Percentiles rank a stretch among this genome's conserved stretches.
Evolutionary conservation across 2,113 vertebrate species (phyloP).

Genomic region (Cathartes aura): DNA sequence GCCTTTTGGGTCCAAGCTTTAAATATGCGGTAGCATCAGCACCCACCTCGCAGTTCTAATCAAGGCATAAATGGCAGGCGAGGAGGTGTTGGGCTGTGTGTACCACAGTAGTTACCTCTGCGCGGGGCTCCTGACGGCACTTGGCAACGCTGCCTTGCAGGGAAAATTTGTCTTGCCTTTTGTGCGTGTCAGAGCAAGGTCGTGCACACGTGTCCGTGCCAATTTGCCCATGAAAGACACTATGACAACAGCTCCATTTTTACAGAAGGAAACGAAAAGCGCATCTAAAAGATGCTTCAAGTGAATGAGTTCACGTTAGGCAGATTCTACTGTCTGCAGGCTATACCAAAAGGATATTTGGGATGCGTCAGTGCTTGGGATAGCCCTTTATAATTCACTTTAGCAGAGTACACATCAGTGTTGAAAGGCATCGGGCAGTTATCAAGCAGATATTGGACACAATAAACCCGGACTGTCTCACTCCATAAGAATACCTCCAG

Average conservation of each 20-base stretch:
- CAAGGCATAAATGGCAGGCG: accelerated
- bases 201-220: accelerated
- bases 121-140: accelerated
- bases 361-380: background rate
- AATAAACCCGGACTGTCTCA: accelerated
- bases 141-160: background rate
- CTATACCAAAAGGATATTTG: background rate
- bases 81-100: accelerated
- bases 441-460: background rate
- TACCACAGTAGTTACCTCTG: accelerated
- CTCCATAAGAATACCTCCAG: accelerated
- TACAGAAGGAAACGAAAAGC: background rate
- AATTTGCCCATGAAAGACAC: background rate
- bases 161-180: too few species aligned
- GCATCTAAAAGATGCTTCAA: accelerated
- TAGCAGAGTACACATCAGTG: accelerated
- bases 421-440: background rate
- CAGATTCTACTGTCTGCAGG: background rate
- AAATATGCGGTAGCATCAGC: accelerated
- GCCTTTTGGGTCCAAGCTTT: background rate
- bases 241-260: background rate
- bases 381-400: accelerated
- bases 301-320: accelerated
- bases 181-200: accelerated
- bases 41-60: accelerated